Conservation (phyloP, 1,140 invertebrate genomes). For the Capitella teleta region DNA sequence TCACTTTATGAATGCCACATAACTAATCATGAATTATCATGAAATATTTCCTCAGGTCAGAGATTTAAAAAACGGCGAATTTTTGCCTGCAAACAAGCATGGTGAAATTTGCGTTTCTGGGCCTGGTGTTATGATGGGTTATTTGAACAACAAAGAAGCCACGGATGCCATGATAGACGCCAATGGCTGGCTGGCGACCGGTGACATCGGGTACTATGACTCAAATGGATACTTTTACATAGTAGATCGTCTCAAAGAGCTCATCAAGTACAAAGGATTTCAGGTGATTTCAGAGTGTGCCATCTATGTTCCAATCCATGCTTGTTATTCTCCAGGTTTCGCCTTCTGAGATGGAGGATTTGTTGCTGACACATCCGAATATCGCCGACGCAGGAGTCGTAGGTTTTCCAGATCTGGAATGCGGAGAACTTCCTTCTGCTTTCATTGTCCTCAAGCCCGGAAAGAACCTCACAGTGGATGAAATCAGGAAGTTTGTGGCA, state of each 20-base stretch:
- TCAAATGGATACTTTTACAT: conserved; percentile 25
- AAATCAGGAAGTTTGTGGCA: conserved; percentile 19
- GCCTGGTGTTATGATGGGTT: no score
- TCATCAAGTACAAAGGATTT: conserved; percentile 75
- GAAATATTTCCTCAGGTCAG: no score
- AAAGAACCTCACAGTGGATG: conserved; percentile 10
- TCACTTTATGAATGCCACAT: no score
- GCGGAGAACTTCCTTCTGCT: conserved; percentile 12
- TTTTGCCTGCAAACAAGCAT: no score
- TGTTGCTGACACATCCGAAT: conserved; percentile 12
- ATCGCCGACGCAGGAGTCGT: conserved; percentile 11
- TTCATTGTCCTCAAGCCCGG: conserved; percentile 12
- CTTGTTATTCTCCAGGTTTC: conserved; percentile 39
- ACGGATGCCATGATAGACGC: no score
- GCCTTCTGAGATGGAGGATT: conserved; percentile 12
- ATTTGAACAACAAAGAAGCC: no score
- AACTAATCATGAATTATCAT: no score
- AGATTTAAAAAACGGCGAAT: no score
- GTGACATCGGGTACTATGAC: conserved; percentile 2
- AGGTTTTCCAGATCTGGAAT: conserved; percentile 8
- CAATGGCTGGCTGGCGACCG: no score
- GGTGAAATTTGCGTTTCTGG: no score
- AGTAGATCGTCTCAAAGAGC: conserved; percentile 28
- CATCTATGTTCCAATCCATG: no score
- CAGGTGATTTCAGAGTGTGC: conserved; percentile 56